Evolutionary conservation across 2,888 invertebrate genomes (phyloP), one percentile per base, ranked within the genome.

Genomic region (Drosophila cognata): DNA sequence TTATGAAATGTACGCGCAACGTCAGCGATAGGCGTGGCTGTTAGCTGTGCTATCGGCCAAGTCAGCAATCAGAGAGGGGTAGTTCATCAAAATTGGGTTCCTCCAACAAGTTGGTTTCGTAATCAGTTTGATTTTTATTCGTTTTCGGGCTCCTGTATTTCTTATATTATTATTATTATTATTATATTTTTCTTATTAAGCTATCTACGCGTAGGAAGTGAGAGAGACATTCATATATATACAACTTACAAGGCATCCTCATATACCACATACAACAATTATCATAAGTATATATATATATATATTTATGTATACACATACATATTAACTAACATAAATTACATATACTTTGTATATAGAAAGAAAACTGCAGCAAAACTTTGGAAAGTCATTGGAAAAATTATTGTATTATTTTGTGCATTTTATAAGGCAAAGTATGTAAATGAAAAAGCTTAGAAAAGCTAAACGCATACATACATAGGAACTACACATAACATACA

Each of bases 361-460:
- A 46, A 46, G 46, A 46, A 87, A 76, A 68, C 79, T 66, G 71
- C 63, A 80, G 74, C 73, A 79, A 71, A 72, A 67, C 53, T 74
- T 79, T 74, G 65, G 71, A 64, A 75, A 74, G 64, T 72, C 68
- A 72, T 71, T 66, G 74, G 31, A 68, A 48, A 41, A 66, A 80
- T 71, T 74, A 38, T 29, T 87, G 89, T 87, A 87, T 87, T 87
- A 86, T 83, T 88, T 86, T 79, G 76, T 86, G 87, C 87, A 87
- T 87, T 87, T 90, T 83, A 69, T 73, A 85, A 83, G 72, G 78
- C 71, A 79, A 79, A 76, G 63, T 64, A 67, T 77, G 74, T 68
- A 67, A 36, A 43, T 62, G 53, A 77, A 80, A 59, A 62, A 72
- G 62, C 75, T 69, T 57, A 50, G 52, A 65, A 48, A 50, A 46